phyloP scores from a whole-genome alignment of 2,113 vertebrate genomes.

The Dissostichus mawsoni region DNA sequence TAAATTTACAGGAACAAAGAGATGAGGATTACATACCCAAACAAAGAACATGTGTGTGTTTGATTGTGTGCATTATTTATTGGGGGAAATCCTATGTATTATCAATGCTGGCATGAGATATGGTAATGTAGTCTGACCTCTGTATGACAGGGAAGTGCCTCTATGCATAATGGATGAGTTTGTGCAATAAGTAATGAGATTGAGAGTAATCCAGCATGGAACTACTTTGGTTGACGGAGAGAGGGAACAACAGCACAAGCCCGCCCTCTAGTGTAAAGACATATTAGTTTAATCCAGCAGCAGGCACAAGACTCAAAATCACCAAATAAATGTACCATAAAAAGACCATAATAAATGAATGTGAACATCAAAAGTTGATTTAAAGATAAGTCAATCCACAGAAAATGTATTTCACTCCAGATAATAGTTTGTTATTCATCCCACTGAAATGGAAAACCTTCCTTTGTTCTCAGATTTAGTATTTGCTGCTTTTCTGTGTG shows the following conservation, averaged over 20 bases:
- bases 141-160: slow-evolving; percentile 46
- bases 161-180: slow-evolving; percentile 63
- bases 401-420: too few relatives aligned
- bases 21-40: slow-evolving; percentile 29
- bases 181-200: slow-evolving; percentile 69
- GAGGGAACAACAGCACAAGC: slow-evolving; percentile 7
- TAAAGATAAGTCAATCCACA: too few relatives aligned
- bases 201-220: slow-evolving; percentile 27
- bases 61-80: slow-evolving; percentile 44
- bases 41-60: slow-evolving; percentile 50
- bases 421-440: neutral
- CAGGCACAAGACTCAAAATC: neutral
- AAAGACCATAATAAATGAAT: neutral
- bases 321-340: neutral
- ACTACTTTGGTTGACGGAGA: neutral
- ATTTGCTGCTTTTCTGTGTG: neutral
- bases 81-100: slow-evolving; percentile 50
- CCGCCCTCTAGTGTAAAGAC: slow-evolving; percentile 69
- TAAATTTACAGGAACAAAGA: slow-evolving; percentile 40
- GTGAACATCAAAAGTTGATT: neutral
- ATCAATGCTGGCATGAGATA: slow-evolving; percentile 47
- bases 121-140: slow-evolving; percentile 50
- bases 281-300: neutral
- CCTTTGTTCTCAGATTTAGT: neutral
- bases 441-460: neutral